A percentile compares a stretch with the other conserved stretches of the same genome.
Evolutionary conservation across 2,888 invertebrate genomes (phyloP).

Genomic region (Metopia argyrocephala): DNA sequence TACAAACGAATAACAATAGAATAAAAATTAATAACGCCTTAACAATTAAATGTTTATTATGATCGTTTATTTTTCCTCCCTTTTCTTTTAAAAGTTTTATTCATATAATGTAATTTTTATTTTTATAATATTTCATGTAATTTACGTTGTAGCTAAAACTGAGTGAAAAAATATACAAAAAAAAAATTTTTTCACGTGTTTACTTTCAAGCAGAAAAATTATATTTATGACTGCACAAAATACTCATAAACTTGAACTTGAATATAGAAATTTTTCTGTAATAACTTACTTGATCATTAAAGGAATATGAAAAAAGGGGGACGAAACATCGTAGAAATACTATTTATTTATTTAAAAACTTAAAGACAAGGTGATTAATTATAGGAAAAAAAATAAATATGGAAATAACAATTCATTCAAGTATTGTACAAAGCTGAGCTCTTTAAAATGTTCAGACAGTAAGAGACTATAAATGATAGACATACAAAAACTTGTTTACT

Average conservation of each 20-base stretch:
- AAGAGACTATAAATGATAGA: no score
- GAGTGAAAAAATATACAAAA: background rate
- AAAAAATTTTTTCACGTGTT: background rate
- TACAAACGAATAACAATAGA: background rate
- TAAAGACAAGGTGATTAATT: no score
- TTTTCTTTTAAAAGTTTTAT: background rate
- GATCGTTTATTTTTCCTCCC: background rate
- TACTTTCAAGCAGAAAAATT: no score
- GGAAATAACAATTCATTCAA: no score
- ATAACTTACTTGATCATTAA: no score
- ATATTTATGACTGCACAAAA: slow-evolving; percentile 10
- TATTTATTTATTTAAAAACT: no score
- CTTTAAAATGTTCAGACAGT: no score
- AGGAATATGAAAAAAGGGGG: no score
- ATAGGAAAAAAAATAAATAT: no score
- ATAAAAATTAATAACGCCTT: background rate
- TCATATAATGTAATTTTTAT: background rate
- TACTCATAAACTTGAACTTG: slow-evolving; percentile 34
- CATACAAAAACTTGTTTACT: no score
- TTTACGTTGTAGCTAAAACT: slow-evolving; percentile 12
- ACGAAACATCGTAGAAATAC: no score
- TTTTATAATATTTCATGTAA: slow-evolving; percentile 2
- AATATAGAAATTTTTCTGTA: background rate
- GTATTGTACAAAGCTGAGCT: no score
- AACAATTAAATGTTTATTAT: slow-evolving; percentile 17